Base-by-base conservation (phyloP, 2,888 invertebrate genomes). In the Chromoteleia sp. region DNA sequence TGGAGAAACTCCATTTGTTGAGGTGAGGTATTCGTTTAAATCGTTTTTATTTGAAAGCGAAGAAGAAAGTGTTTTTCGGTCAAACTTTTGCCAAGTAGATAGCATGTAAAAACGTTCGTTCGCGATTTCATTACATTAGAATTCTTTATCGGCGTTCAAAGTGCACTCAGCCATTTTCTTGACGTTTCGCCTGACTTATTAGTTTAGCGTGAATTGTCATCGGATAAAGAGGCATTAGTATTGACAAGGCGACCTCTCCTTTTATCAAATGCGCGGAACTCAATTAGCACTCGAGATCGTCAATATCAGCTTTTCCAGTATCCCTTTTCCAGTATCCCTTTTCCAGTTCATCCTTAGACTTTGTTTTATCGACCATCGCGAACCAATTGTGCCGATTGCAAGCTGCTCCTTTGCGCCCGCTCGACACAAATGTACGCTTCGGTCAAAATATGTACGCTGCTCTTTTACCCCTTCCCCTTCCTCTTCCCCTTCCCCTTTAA, bases 141-240 rank as follows among this genome's bases (percentile, higher is more conserved):
- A 29, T 54, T 15, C 33, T 21, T 68, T 45, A 68, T 68, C 56
- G 68, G 15, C 45, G 21, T 56, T 56, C 43, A 68, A 56, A 65
- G 36, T 36, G 30, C 68, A 43, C 45, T 58, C 58, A 25, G 58
- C 48, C 45, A 70, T 70, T 70, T 58, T 14, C 56, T 33, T 45
- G 56, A 58, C 70, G 36, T 70, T 59, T 71, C 59, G 50, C 17
- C 29, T 7, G 29, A 71, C 59, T 71, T 71, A 59, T 71, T 71
- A 71, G 59, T 71, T 71, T 71, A 71, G 41, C 19, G 71, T n/a
- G 50, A 71, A 71, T 71, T 71, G 59, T 59, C 71, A 41, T 50
- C 17, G 71, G 41, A 59, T 52, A 59, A 71, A 52, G 39, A n/a
- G 19, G 50, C 50, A 71, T 59, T 71, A 71, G 59, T 71, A 52